Evolutionary conservation across 1,140 invertebrate species (phyloP).

Genomic region (Drosophila virilis): DNA sequence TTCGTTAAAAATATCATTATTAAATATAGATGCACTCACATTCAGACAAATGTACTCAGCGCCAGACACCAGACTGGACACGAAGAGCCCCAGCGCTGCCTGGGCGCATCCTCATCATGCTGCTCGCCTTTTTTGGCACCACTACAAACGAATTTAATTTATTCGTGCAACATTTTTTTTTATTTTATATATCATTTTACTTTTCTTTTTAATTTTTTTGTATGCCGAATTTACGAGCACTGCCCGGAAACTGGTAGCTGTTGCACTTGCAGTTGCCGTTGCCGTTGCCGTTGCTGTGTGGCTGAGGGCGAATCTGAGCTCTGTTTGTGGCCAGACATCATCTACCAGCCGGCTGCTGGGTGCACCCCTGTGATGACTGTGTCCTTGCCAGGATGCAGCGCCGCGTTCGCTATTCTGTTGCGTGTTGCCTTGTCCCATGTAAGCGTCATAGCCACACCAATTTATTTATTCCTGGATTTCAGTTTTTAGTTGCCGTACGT

Average conservation of each 20-base stretch:
- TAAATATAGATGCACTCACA: constrained; percentile 71
- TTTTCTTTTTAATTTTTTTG: constrained; percentile 6
- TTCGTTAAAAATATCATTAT: constrained; percentile 68
- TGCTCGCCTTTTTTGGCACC: constrained; percentile 30
- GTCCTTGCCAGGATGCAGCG: constrained; percentile 66
- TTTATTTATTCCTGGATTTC: constrained; percentile 81
- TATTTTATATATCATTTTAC: no score
- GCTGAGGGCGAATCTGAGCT: constrained; percentile 23
- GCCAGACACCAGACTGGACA: constrained; percentile 13
- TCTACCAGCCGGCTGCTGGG: constrained; percentile 6
- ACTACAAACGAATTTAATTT: constrained; percentile 78
- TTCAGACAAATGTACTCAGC: constrained; percentile 47
- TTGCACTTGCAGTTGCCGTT: neutral
- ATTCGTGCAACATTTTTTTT: constrained; percentile 66
- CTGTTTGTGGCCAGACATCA: constrained; percentile 34
- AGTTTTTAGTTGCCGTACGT: constrained; percentile 76
- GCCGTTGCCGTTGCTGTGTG: neutral
- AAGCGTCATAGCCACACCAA: constrained; percentile 81
- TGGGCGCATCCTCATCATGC: constrained; percentile 20
- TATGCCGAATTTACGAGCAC: constrained; percentile 70
- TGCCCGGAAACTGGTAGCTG: constrained; percentile 24
- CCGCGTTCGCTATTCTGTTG: constrained; percentile 16
- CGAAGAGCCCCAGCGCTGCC: neutral
- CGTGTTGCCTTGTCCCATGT: constrained; percentile 33
- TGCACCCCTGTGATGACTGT: constrained; percentile 21